Evolutionary conservation across 2,113 vertebrate species (phyloP), one percentile per base, ranked within the genome.

Genomic region (Lucifuga dentata): DNA sequence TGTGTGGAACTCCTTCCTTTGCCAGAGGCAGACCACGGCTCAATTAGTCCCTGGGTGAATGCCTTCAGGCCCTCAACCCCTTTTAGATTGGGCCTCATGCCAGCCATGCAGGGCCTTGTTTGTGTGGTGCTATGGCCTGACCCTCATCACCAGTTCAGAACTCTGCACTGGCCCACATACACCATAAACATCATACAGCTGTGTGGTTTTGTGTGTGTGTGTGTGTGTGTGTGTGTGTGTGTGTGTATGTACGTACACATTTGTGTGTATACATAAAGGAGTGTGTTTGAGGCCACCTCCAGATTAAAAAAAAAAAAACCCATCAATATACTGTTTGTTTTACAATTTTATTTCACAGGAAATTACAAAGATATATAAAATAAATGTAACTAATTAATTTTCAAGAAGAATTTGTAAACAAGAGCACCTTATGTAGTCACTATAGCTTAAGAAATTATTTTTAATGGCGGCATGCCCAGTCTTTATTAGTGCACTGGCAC

Each of bases 121-220:
- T 78, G 61, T 71, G 68, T 72, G 67, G 72, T 35, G 51, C 68
- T 65, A 80, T 55, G 75, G 64, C 68, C 48, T 77, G 73, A 85
- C 83, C 83, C 71, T 72, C 58, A 46, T 78, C 70, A 52, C 41
- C 59, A 70, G 76, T 68, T 52, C 61, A 43, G 70, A 49, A 67
- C 43, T 32, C 56, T 43, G 43, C 48, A 8, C 73, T 67, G 76
- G 68, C 62, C 67, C 76, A 74, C 72, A 81, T 89, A 90, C 86
- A 85, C 84, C 67, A 64, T 39, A 73, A 79, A 89, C 86, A 81
- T 80, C 71, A 64, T 75, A 61, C 86, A 89, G 87, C 86, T 87
- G 77, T 65, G 56, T 51, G 76, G 52, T 46, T 58, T 73, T 65
- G 58, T 81, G 68, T 36, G 12, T 78, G 29, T 59, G 72, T 83